Conservation (phyloP, 2,797 vertebrate genomes). For the Rhinichthys osculus region DNA sequence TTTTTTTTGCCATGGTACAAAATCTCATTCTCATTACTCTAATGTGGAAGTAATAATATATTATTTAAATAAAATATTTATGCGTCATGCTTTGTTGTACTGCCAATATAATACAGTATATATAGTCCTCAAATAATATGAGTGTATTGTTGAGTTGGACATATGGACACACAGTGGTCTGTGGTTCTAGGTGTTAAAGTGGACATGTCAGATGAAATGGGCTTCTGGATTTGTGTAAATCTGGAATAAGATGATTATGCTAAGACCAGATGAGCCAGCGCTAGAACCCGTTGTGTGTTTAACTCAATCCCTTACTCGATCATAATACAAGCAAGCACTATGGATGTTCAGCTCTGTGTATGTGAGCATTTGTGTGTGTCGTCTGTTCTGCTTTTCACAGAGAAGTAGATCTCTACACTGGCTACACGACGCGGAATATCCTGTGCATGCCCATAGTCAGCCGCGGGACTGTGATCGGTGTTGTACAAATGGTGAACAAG, state of each 20-base stretch:
- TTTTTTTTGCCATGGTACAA: too few relatives aligned
- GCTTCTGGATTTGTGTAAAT: conserved; percentile 12
- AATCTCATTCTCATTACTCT: too few relatives aligned
- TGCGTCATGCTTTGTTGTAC: too few relatives aligned
- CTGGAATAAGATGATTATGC: conserved; percentile 18
- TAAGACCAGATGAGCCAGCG: conserved; percentile 6
- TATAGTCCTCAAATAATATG: too few relatives aligned
- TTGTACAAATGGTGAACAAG: conserved; percentile 99
- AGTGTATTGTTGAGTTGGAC: neutral
- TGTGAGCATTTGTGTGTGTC: neutral
- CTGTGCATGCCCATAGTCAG: conserved; percentile 99
- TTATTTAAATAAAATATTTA: too few relatives aligned
- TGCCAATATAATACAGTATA: too few relatives aligned
- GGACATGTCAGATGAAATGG: neutral
- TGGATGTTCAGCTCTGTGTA: neutral
- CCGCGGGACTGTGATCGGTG: conserved; percentile 94
- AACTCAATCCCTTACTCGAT: conserved; percentile 4
- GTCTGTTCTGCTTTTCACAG: conserved; percentile 70
- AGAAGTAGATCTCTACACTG: conserved; percentile 98
- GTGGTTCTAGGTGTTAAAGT: neutral
- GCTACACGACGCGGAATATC: conserved; percentile 98
- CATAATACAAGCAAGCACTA: conserved; percentile 1
- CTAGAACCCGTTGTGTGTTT: neutral
- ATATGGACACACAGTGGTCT: neutral
- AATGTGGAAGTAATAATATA: too few relatives aligned